Evolutionary conservation across 2,797 vertebrate species (phyloP).

Genomic region (Squalus acanthias): DNA sequence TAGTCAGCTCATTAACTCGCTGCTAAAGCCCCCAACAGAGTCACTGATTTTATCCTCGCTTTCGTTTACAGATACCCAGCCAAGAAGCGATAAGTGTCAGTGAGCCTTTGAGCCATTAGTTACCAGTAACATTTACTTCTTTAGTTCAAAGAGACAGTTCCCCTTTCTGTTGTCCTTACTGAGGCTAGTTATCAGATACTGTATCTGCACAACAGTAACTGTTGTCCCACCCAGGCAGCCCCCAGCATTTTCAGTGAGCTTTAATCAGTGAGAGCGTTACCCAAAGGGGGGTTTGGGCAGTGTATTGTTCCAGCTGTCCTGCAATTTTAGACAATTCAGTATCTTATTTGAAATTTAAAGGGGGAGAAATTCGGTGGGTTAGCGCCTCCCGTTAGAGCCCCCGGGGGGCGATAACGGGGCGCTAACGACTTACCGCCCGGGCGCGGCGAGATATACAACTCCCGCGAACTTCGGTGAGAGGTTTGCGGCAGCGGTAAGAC

Average conservation of each 20-base stretch:
- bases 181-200: neutral
- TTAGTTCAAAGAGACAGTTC: neutral
- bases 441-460: no score
- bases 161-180: neutral
- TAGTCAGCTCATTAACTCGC: neutral
- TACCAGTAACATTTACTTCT: neutral
- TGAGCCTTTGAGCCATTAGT: neutral
- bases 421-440: no score
- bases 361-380: no score
- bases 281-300: neutral
- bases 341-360: constrained; percentile 47
- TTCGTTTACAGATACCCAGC: neutral
- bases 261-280: neutral
- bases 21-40: neutral
- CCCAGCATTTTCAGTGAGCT: constrained; percentile 9
- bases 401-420: no score
- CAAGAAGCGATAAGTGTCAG: neutral
- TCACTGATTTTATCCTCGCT: neutral
- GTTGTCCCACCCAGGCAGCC: constrained; percentile 44
- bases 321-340: constrained; percentile 29
- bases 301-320: neutral
- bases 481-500: no score
- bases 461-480: no score
- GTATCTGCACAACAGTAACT: neutral
- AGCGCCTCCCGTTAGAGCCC: no score